phyloP scores from a whole-genome alignment of 2,113 vertebrate species.

The Periophthalmus modestus region DNA sequence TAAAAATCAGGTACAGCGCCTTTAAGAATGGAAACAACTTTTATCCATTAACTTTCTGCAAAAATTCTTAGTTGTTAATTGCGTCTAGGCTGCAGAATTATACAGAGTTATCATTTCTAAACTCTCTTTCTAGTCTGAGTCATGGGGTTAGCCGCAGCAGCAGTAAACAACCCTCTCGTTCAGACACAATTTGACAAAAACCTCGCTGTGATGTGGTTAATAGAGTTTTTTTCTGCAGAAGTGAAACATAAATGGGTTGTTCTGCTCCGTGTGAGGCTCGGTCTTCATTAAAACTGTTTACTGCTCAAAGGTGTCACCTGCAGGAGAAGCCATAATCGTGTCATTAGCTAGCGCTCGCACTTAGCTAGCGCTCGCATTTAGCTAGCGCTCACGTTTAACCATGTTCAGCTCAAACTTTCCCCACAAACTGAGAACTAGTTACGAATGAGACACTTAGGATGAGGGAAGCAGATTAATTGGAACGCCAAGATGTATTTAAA shows the following conservation, averaged over 20 bases:
- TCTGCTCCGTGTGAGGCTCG: not conserved
- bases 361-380: no score
- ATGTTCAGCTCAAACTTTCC: not conserved
- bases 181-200: not conserved
- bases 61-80: not conserved
- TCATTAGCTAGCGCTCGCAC: not conserved
- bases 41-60: not conserved
- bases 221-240: not conserved
- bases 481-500: not conserved
- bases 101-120: not conserved
- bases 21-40: not conserved
- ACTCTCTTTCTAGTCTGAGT: not conserved
- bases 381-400: not conserved
- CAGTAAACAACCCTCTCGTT: not conserved
- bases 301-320: conserved; percentile 1
- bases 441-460: not conserved
- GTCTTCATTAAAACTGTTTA: conserved; percentile 3
- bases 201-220: not conserved
- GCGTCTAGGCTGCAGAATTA: not conserved
- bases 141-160: not conserved
- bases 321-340: not conserved
- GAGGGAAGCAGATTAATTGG: not conserved
- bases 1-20: no score
- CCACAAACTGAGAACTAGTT: not conserved
- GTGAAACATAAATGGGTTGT: not conserved